These are phyloP conservation scores for Timandra comae DNA, from an alignment of 2,888 invertebrate genomes.

Conservation along the genomic window DNA sequence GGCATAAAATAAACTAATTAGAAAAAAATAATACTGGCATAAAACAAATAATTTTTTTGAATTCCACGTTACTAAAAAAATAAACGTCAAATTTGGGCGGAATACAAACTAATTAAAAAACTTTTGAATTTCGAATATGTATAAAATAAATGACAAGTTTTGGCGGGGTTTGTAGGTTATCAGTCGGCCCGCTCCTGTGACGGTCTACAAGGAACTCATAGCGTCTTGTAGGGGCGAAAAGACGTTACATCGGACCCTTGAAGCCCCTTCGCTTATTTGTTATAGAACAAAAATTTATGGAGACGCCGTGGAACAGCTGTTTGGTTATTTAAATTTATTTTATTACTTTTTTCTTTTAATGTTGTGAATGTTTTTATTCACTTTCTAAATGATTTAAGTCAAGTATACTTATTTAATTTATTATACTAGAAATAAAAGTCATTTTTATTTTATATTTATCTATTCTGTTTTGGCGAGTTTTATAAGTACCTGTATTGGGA, in stretches of 20 bases:
- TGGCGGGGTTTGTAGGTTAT: slow-evolving; percentile 4
- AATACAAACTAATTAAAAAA: slow-evolving; percentile 3
- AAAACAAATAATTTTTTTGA: too few relatives aligned
- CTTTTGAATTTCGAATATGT: slow-evolving; percentile 40
- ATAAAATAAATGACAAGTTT: neutral
- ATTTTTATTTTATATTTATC: neutral
- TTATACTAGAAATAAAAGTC: neutral
- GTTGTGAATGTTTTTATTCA: too few relatives aligned
- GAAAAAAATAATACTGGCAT: too few relatives aligned
- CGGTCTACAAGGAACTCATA: slow-evolving; percentile 67
- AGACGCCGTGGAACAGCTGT: slow-evolving; percentile 34
- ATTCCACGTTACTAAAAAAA: too few relatives aligned
- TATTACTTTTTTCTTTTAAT: too few relatives aligned
- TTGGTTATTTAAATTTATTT: slow-evolving; percentile 2
- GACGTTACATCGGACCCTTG: slow-evolving; percentile 68
- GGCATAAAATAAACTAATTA: slow-evolving; percentile 2
- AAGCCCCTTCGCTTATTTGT: slow-evolving; percentile 58
- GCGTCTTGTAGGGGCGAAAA: slow-evolving; percentile 57
- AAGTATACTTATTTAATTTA: neutral
- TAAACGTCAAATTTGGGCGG: too few relatives aligned
- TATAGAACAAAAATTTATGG: slow-evolving; percentile 14
- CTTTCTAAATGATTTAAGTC: too few relatives aligned
- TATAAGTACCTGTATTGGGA: too few relatives aligned
- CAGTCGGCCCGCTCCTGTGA: slow-evolving; percentile 58
- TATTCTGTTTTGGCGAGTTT: neutral